A percentile compares a stretch with the other conserved stretches of the same genome.
phyloP scores from a whole-genome alignment of 2,113 vertebrate species.

The Nasalis larvatus region DNA sequence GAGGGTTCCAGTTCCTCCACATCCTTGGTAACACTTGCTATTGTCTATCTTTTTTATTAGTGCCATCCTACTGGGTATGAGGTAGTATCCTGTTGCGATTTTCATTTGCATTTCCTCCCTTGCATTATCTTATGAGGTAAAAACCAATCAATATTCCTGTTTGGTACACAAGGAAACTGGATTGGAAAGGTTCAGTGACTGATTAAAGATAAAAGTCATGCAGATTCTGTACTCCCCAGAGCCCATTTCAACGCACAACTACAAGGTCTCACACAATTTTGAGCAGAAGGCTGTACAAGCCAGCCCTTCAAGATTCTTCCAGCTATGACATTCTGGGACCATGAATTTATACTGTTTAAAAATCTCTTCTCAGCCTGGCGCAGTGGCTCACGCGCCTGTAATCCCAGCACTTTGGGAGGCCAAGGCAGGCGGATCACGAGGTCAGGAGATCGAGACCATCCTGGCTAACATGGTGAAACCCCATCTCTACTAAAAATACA shows the following conservation, averaged over 20 bases:
- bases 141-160: neutral
- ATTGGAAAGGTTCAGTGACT: neutral
- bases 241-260: neutral
- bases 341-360: neutral
- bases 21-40: neutral
- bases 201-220: neutral
- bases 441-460: no score
- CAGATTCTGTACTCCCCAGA: neutral
- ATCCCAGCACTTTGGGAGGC: no score
- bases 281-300: neutral
- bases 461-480: no score
- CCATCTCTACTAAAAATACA: no score
- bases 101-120: neutral
- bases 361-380: neutral
- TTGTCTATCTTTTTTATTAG: neutral
- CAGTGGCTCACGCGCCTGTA: no score
- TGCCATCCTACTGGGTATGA: neutral
- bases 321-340: neutral
- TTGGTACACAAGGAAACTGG: neutral
- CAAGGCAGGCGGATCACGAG: rapidly evolving
- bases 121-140: neutral
- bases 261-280: neutral
- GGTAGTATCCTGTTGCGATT: neutral
- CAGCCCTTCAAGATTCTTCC: neutral
- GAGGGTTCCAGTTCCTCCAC: neutral